Evolutionary conservation across 2,113 vertebrate genomes (phyloP).

Genomic region (Galemys pyrenaicus): DNA sequence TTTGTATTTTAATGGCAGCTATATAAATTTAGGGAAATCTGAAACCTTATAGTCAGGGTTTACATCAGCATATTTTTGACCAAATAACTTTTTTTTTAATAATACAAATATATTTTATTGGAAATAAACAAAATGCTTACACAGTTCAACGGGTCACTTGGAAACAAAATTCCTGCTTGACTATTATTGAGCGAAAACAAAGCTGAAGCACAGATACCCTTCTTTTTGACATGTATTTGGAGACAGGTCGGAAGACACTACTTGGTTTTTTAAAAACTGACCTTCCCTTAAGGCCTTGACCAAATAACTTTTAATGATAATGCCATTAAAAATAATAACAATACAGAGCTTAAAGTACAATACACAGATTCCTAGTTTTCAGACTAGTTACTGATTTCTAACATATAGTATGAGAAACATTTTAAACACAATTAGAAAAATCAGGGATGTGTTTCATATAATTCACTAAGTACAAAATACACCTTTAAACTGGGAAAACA

Average conservation of each 20-base stretch:
- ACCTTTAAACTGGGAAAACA: constrained; percentile 7
- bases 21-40: background rate
- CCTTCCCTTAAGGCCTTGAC: constrained; percentile 65
- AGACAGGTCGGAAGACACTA: constrained; percentile 72
- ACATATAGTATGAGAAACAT: background rate
- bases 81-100: constrained; percentile 63
- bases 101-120: constrained; percentile 83
- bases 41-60: background rate
- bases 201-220: constrained; percentile 47
- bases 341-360: constrained; percentile 34
- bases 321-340: background rate
- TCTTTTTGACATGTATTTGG: constrained; percentile 59
- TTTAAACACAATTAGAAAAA: constrained; percentile 36
- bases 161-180: constrained; percentile 66
- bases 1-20: constrained; percentile 40
- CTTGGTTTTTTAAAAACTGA: constrained; percentile 75
- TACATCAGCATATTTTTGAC: background rate
- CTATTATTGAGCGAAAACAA: constrained; percentile 68
- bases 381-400: background rate
- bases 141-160: constrained; percentile 66
- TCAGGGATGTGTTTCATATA: background rate
- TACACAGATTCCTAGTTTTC: background rate
- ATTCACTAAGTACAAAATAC: constrained; percentile 16
- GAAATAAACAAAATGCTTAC: constrained; percentile 80
- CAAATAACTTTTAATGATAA: no score